Percentiles rank a stretch among this genome's conserved stretches.
Evolutionary conservation across 2,888 invertebrate species (phyloP).

Genomic region (Cylindroiulus punctatus): DNA sequence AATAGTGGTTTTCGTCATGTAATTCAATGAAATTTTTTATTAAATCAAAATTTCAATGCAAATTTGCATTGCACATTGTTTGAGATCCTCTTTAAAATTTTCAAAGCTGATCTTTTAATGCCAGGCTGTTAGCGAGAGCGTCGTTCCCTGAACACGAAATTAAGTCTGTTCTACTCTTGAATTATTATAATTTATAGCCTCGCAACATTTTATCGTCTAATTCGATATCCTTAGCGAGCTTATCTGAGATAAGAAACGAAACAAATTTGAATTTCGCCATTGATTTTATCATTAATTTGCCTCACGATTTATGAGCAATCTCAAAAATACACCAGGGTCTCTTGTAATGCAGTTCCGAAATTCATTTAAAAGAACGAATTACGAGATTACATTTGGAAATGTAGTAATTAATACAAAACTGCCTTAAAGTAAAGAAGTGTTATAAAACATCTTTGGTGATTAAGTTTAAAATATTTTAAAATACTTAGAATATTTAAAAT

Average conservation of each 20-base stretch:
- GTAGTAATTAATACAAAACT: too few relatives aligned
- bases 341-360: too few relatives aligned
- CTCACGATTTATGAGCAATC: background rate
- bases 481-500: too few relatives aligned
- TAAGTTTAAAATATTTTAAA: too few relatives aligned
- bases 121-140: background rate
- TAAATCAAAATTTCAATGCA: too few relatives aligned
- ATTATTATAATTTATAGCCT: background rate
- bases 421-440: too few relatives aligned
- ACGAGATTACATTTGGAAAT: too few relatives aligned
- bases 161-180: background rate
- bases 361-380: too few relatives aligned
- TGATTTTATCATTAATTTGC: conserved; percentile 27
- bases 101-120: background rate
- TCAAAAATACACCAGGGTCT: background rate
- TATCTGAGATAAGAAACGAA: background rate
- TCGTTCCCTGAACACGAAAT: background rate
- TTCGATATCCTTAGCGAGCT: conserved; percentile 15
- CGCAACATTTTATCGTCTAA: conserved; percentile 9
- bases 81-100: background rate
- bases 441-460: too few relatives aligned
- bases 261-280: background rate
- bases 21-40: too few relatives aligned
- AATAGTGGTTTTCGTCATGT: too few relatives aligned
- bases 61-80: too few relatives aligned